Evolutionary conservation across 2,113 vertebrate genomes (phyloP).

Genomic region (Cryptotis parvus): DNA sequence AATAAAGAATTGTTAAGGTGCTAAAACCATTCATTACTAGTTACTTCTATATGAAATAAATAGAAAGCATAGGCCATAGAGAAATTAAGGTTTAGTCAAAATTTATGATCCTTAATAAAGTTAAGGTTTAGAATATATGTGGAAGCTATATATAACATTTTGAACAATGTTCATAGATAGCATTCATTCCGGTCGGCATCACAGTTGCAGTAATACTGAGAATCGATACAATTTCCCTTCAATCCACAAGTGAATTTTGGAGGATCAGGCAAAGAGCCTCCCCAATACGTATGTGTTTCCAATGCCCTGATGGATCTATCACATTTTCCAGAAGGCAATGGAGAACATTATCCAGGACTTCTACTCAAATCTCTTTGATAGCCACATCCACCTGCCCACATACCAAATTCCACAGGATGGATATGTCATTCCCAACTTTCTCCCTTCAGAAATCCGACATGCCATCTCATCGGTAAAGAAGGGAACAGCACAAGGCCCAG

Average conservation of each 20-base stretch:
- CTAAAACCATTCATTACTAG: neutral
- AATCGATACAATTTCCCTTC: conserved; percentile 87
- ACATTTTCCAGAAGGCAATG: no score
- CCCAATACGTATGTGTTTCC: conserved; percentile 91
- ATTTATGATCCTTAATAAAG: neutral
- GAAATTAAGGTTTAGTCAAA: neutral
- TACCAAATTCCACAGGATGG: no score
- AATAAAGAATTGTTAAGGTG: neutral
- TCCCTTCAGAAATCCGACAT: no score
- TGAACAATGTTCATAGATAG: no score
- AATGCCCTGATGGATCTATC: no score
- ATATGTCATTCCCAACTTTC: no score
- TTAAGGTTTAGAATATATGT: neutral
- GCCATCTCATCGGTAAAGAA: no score
- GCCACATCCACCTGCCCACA: no score
- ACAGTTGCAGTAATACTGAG: conserved; percentile 93
- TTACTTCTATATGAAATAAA: neutral
- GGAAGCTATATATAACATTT: neutral
- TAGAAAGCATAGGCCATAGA: neutral
- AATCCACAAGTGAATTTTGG: conserved; percentile 89
- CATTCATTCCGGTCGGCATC: conserved; percentile 92
- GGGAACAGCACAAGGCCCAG: no score
- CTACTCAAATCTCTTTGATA: no score
- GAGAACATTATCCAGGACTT: no score
- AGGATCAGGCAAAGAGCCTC: conserved; percentile 85